Evolutionary conservation across 2,113 vertebrate species (phyloP), one percentile per base, ranked within the genome.

Genomic region (Illadopsis cleaveri): DNA sequence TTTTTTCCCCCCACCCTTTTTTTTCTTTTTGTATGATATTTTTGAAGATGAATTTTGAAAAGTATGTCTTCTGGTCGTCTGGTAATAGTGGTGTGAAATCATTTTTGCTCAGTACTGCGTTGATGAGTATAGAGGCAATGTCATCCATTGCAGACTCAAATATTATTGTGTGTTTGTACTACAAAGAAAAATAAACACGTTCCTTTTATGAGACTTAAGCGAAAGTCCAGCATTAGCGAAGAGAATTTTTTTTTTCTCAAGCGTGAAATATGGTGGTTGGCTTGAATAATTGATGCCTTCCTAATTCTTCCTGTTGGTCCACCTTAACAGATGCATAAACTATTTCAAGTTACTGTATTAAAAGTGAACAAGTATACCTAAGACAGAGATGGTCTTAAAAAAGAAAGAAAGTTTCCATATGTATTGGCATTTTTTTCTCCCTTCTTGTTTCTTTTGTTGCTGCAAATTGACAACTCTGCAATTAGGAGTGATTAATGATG

Each of bases 401-500:
- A 69, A n/a, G 35, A 62, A 65, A 75, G 51, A 42, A 33, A 22
- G 4, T 30, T 85, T 79, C 35, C 12, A 0, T 65, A 15, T 62
- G 12, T 31, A 19, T 70, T 18, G 44, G 17, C 61, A 11, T 71
- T 62, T 57, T 86, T 60, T 75, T 30, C 20, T 35, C 31, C 28
- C 9, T 51, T 37, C 64, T 31, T 61, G 62, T 84, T 90, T 86
- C 94, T 96, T 97, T 98, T 93, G 95, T 97, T 97, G 91, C 91
- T 93, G 61, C 72, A 90, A 92, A 97, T 92, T 96, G 97, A 97
- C 96, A 98, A 47, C 82, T 94, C 85, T 77, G 92, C 94, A 97
- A 93, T 98, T 97, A 97, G 50, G 92, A 96, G 90, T 97, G 98
- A 98, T 98, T 97, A 97, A 98, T 95, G 97, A 90, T 90, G 89